Evolutionary conservation across 2,888 invertebrate genomes (phyloP).

Genomic region (Ernsta delagoae): DNA sequence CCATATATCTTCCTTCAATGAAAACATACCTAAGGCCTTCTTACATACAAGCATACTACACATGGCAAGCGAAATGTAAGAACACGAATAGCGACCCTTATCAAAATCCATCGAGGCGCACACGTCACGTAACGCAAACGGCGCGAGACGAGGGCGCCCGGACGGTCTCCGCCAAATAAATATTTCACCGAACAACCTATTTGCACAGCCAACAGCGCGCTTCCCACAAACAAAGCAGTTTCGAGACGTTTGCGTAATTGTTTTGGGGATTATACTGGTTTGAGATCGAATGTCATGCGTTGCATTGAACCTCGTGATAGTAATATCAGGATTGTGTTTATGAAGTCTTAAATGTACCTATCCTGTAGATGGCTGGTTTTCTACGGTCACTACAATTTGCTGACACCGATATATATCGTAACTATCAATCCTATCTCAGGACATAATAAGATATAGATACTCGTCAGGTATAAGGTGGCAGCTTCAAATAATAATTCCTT

Average conservation of each 20-base stretch:
- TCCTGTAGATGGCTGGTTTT: too few relatives aligned
- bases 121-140: slow-evolving; percentile 43
- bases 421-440: too few relatives aligned
- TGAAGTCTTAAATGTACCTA: too few relatives aligned
- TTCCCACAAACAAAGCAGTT: slow-evolving; percentile 3
- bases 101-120: slow-evolving; percentile 43
- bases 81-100: slow-evolving; percentile 40
- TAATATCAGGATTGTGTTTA: too few relatives aligned
- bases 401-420: too few relatives aligned
- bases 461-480: too few relatives aligned
- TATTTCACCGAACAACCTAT: slow-evolving; percentile 7
- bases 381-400: too few relatives aligned
- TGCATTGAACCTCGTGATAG: not conserved
- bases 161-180: slow-evolving; percentile 1
- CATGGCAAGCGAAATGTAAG: slow-evolving; percentile 2
- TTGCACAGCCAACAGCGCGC: not conserved
- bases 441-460: too few relatives aligned
- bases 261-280: not conserved
- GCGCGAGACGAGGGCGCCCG: slow-evolving; percentile 10
- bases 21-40: not conserved
- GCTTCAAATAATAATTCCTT: too few relatives aligned
- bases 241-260: not conserved
- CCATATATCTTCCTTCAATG: not conserved
- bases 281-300: not conserved
- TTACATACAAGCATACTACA: not conserved